Conservation (phyloP, 2,888 invertebrate species). For the Mycalesis mineus region DNA sequence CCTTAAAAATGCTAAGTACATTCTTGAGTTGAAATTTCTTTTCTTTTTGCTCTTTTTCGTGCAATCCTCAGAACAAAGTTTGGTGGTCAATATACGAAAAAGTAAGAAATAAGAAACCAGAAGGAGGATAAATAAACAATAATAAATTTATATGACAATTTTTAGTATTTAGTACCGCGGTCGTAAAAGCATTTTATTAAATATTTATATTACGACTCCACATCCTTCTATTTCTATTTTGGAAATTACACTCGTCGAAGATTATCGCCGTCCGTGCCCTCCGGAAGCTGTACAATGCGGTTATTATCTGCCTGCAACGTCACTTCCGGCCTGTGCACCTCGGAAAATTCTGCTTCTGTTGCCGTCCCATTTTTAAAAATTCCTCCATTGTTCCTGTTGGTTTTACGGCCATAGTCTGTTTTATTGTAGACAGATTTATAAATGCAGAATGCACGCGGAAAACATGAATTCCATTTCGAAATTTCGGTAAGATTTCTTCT, state of each 20-base stretch:
- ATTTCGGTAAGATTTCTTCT: too few species aligned
- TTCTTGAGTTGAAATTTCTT: too few species aligned
- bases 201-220: conserved; percentile 36
- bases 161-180: too few species aligned
- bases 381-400: background rate
- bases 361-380: conserved; percentile 3
- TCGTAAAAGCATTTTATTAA: background rate
- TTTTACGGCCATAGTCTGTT: background rate
- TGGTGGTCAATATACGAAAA: too few species aligned
- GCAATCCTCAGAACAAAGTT: too few species aligned
- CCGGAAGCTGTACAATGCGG: conserved; percentile 66
- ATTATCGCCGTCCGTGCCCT: conserved; percentile 61
- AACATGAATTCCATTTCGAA: background rate
- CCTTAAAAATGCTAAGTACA: too few species aligned
- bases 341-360: conserved; percentile 10
- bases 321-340: conserved; percentile 50
- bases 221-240: conserved; percentile 46
- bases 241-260: conserved; percentile 70
- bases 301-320: conserved; percentile 72
- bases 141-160: too few species aligned
- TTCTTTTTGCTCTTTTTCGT: too few species aligned
- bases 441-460: background rate
- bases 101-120: too few species aligned
- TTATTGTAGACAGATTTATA: background rate
- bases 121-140: too few species aligned